phyloP scores from a whole-genome alignment of 2,888 invertebrate species.

The Chelonus formosanus region DNA sequence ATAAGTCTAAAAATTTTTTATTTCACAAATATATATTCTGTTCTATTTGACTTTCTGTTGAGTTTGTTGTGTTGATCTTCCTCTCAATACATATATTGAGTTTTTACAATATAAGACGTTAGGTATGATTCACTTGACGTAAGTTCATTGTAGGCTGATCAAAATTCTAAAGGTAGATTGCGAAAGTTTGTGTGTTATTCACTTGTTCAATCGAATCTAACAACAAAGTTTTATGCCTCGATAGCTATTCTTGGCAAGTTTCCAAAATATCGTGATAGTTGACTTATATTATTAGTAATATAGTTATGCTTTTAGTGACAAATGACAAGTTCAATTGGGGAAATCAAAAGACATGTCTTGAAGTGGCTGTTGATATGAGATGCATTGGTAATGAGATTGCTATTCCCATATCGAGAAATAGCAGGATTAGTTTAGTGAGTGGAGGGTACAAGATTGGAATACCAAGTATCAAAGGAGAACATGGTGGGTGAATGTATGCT shows the following conservation, averaged over 20 bases:
- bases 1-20: too few relatives aligned
- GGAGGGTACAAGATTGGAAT: conserved; percentile 32
- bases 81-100: too few relatives aligned
- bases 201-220: background rate
- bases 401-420: conserved; percentile 12
- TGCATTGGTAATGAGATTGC: conserved; percentile 20
- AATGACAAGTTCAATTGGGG: background rate
- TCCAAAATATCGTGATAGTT: background rate
- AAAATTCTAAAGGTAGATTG: too few relatives aligned
- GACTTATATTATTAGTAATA: background rate
- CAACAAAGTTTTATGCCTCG: background rate
- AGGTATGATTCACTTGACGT: background rate
- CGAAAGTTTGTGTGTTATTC: too few relatives aligned
- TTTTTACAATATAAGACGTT: background rate
- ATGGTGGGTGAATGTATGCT: background rate
- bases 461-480: conserved; percentile 22
- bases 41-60: too few relatives aligned
- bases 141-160: too few relatives aligned
- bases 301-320: background rate
- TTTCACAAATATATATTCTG: too few relatives aligned
- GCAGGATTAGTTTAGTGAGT: conserved; percentile 28
- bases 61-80: too few relatives aligned
- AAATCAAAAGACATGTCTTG: conserved; percentile 2
- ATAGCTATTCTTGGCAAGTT: background rate
- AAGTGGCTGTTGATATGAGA: conserved; percentile 16